Conservation (phyloP, 1,140 invertebrate genomes). For the Calycopis cecrops region DNA sequence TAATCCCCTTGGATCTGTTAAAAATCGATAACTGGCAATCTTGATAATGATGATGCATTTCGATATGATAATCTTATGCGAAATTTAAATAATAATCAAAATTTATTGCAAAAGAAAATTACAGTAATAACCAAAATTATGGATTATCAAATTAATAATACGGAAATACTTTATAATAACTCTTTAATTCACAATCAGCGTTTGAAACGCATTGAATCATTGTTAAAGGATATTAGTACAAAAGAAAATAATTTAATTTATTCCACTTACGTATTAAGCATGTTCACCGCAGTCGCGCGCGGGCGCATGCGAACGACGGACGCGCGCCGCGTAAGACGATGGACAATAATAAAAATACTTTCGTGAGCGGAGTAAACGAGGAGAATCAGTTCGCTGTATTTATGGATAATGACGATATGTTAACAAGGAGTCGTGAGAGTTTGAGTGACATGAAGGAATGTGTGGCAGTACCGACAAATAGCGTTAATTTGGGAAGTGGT, state of each 20-base stretch:
- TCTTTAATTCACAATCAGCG: constrained; percentile 20
- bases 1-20: constrained; percentile 28
- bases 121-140: constrained; percentile 22
- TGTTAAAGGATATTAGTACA: constrained; percentile 12
- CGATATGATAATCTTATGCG: constrained; percentile 22
- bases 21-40: constrained; percentile 31
- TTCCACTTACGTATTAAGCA: constrained; percentile 9
- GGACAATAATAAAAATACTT: no score
- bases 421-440: no score
- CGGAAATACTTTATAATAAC: constrained; percentile 18
- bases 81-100: constrained; percentile 21
- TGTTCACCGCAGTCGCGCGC: constrained; percentile 4
- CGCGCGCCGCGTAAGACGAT: no score
- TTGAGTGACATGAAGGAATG: no score
- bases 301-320: no score
- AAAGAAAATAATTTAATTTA: constrained; percentile 18
- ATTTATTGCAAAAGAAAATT: constrained; percentile 21
- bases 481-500: no score
- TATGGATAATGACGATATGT: no score
- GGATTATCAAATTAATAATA: constrained; percentile 14
- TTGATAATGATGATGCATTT: constrained; percentile 30
- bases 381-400: no score
- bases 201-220: constrained; percentile 9
- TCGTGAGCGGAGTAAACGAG: no score
- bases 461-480: no score